Evolutionary conservation across 2,113 vertebrate species (phyloP), one percentile per base, ranked within the genome.

Genomic region (Cnemophilus loriae): DNA sequence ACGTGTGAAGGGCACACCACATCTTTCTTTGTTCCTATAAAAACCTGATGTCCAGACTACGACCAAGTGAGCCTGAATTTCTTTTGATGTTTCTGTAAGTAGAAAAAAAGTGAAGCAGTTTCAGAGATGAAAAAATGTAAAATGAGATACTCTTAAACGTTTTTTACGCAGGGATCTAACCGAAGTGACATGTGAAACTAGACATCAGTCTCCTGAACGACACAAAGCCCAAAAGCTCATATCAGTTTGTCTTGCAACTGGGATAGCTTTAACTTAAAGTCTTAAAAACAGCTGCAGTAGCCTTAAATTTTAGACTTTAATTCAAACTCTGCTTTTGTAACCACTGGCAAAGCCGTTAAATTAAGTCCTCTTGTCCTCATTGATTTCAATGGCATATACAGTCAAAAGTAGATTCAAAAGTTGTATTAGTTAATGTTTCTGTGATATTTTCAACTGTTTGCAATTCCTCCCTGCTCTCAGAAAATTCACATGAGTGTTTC

Each of bases 21-120:
- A 41, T 78, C 9, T 53, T 78, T 55, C 94, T 94, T 95, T 96
- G 93, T 91, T 96, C 90, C 55, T 67, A 42, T 47, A 32, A 81
- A 89, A 81, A 77, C 1, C 7, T 70, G 70, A 67, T 67, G 89
- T 83, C 94, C 96, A 77, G 76, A 75, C 76, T 37, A 23, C 7
- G 74, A 87, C 83, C 53, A n/a, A 24, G 37, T 7, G 12, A 52
- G 32, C 30, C 41, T 64, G 47, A 84, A 84, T 93, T 77, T 41
- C 76, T 65, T 89, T 55, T 42, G 63, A 56, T 84, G 74, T 73
- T 93, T 60, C 75, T 86, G 71, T 60, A 21, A 5, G 26, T 5
- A 52, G 42, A 56, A 87, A 83, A 78, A 89, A 73, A 84, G 16
- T 1, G 2, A 93, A 79, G 74, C 17, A 1, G 37, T 55, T 79